Percentiles rank a stretch among this genome's conserved stretches.
These are phyloP conservation scores for Phymorhynchus buccinoides DNA, from an alignment of 1,140 invertebrate genomes.

Conservation along the genomic window DNA sequence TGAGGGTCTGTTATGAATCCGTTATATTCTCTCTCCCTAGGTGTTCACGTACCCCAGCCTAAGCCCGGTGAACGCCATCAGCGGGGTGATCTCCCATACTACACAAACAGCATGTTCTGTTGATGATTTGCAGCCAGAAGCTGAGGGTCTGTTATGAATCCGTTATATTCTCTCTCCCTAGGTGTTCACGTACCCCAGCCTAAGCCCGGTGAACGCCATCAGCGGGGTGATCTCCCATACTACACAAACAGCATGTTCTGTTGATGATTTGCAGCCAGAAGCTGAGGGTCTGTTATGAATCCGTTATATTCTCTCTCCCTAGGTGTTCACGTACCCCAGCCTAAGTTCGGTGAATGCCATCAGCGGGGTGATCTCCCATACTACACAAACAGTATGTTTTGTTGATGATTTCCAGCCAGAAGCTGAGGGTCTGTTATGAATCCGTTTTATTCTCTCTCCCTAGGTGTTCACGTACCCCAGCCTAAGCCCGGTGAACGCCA, in stretches of 20 bases:
- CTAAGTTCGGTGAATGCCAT: constrained; percentile 78
- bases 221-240: constrained; percentile 93
- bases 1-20: too few relatives aligned
- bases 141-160: too few relatives aligned
- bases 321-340: constrained; percentile 92
- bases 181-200: constrained; percentile 90
- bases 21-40: too few relatives aligned
- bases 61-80: too few relatives aligned
- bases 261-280: too few relatives aligned
- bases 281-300: too few relatives aligned
- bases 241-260: too few relatives aligned
- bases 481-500: constrained; percentile 81
- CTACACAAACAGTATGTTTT: too few relatives aligned
- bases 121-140: neutral
- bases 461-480: constrained; percentile 92
- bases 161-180: too few relatives aligned
- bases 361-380: constrained; percentile 89
- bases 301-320: too few relatives aligned
- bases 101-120: too few relatives aligned
- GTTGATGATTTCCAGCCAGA: neutral
- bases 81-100: constrained; percentile 93
- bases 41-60: constrained; percentile 90
- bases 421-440: neutral
- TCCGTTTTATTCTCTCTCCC: neutral
- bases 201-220: constrained; percentile 77